Evolutionary conservation across 2,888 invertebrate species (phyloP).

Genomic region (Aproaerema taeniolella): DNA sequence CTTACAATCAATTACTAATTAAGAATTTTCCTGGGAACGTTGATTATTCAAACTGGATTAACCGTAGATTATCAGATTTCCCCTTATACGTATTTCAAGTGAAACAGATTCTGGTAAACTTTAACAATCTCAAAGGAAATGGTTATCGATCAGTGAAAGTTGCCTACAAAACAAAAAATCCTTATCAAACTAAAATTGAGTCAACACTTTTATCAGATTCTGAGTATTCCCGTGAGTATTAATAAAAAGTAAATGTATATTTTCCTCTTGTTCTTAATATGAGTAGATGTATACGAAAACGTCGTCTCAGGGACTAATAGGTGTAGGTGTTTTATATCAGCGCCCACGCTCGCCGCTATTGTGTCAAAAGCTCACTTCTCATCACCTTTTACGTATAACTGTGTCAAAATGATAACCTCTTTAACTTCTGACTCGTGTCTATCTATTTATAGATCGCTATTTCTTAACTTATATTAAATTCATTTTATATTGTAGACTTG

Average conservation of each 20-base stretch:
- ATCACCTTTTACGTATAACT: conserved; percentile 21
- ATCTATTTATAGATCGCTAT: conserved; percentile 3
- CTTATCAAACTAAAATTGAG: conserved; percentile 10
- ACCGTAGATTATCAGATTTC: too few relatives aligned
- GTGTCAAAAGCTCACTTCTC: conserved; percentile 30
- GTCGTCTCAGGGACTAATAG: conserved; percentile 28
- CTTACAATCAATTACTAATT: neutral
- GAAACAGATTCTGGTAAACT: too few relatives aligned
- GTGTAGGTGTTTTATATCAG: conserved; percentile 28
- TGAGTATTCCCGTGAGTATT: conserved; percentile 6
- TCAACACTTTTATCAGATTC: conserved; percentile 9
- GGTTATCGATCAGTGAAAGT: too few relatives aligned
- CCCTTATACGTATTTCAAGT: too few relatives aligned
- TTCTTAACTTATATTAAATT: too few relatives aligned
- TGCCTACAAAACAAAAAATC: too few relatives aligned
- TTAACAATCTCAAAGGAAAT: too few relatives aligned
- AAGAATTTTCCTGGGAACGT: conserved; percentile 3
- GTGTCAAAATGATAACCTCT: conserved; percentile 23
- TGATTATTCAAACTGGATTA: too few relatives aligned
- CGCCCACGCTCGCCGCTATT: conserved; percentile 34
- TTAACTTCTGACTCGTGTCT: conserved; percentile 10
- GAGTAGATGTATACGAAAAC: conserved; percentile 25
- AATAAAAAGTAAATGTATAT: conserved; percentile 4
- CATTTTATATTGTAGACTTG: neutral
- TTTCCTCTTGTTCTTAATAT: conserved; percentile 20